These are phyloP conservation scores for Lineus longissimus DNA, from an alignment of 1,140 invertebrate genomes.

Conservation along the genomic window DNA sequence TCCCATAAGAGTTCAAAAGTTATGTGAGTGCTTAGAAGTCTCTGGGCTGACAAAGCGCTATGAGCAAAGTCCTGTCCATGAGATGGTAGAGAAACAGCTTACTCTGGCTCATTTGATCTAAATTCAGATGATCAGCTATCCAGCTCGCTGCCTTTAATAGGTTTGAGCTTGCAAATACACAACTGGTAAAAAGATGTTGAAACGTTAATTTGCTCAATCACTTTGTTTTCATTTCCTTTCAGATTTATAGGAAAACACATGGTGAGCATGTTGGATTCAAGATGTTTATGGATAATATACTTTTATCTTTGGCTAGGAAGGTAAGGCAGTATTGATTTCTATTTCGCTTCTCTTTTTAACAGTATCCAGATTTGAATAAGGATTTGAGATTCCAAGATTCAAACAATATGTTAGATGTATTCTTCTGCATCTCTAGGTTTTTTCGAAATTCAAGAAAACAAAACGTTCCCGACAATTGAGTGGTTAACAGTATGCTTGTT, in stretches of 20 bases:
- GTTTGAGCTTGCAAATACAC: background rate
- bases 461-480: no score
- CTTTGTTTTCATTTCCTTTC: conserved; percentile 29
- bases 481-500: no score
- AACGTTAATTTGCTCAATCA: no score
- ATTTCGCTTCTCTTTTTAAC: no score
- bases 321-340: no score
- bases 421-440: no score
- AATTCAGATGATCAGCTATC: background rate
- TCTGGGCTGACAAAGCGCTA: background rate
- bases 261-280: conserved; percentile 94
- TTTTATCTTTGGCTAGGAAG: conserved; percentile 79
- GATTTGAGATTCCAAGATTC: no score
- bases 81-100: no score
- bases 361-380: no score
- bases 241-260: conserved; percentile 83
- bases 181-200: conserved; percentile 4
- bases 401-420: no score
- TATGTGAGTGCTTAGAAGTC: background rate
- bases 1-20: background rate
- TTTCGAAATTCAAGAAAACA: no score
- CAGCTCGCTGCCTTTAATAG: background rate
- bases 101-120: background rate
- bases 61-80: background rate
- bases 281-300: conserved; percentile 87